Base-by-base conservation (phyloP, 2,888 invertebrate species). In the Arrhopalites spinosus region DNA sequence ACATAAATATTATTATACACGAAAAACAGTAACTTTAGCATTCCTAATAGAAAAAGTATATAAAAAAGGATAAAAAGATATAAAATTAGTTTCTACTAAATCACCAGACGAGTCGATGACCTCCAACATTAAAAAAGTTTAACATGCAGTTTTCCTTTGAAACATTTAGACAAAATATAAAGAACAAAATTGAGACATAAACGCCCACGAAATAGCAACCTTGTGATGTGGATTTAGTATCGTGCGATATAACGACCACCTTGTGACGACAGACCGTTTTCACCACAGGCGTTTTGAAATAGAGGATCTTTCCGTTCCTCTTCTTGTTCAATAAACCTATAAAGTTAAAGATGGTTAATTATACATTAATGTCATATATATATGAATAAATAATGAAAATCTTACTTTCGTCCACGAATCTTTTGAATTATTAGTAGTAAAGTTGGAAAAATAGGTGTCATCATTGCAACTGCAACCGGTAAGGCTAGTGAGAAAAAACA, bases 391-490 rank as follows among this genome's bases (percentile, higher is more conserved):
- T 45, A 45, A 15, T 45, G 15, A 45, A 45, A 45, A 45, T 45
- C 45, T 45, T 45, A 45, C 50, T 50, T 50, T 50, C 56, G 27
- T 15, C 77, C 77, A 7, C 70, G 59, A 8, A 80, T 56, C 63
- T 78, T 81, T 61, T 81, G 81, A 50, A 75, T 25, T 0, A 81
- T 27, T 1, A 82, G 61, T n/a, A 81, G 45, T 13, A 77, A 20
- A 1, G 77, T 61, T 20, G 82, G 88, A 0, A 97, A 96, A 29
- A 96, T 85, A 0, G 97, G 97, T 0, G 97, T 97, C 93, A 97
- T 95, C 64, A 95, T 91, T 23, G 96, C 96, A 25, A 94, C 92
- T 1, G 94, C 90, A 0, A 97, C 95, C 2, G 97, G 96, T 77
- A 94, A 89, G 83, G 96, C 94, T 90, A 88, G 27, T 78, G 59